phyloP scores from a whole-genome alignment of 1,140 invertebrate genomes.

The Tetragnatha versicolor region DNA sequence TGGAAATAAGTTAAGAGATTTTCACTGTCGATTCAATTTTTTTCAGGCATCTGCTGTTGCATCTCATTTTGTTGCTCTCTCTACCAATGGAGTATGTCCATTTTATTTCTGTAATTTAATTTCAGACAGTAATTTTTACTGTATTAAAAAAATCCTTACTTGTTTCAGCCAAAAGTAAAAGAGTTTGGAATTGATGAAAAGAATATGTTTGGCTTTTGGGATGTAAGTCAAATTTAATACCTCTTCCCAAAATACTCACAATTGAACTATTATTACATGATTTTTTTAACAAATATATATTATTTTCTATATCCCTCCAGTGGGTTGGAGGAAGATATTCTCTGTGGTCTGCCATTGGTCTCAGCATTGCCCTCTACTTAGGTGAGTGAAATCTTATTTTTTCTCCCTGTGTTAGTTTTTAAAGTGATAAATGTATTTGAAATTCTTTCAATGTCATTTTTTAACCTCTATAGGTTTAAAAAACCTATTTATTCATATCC shows the following conservation, averaged over 20 bases:
- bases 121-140: too few relatives aligned
- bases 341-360: constrained; percentile 97
- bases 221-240: constrained; percentile 68
- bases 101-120: too few relatives aligned
- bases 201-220: constrained; percentile 99
- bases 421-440: too few relatives aligned
- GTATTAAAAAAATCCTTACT: not conserved
- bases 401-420: too few relatives aligned
- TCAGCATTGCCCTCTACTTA: constrained; percentile 92
- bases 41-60: constrained; percentile 81
- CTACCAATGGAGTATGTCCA: constrained; percentile 81
- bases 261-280: not conserved
- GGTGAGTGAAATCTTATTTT: too few relatives aligned
- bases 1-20: too few relatives aligned
- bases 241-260: not conserved
- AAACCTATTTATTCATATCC: too few relatives aligned
- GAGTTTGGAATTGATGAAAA: constrained; percentile 96
- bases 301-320: constrained; percentile 60
- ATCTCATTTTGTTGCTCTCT: constrained; percentile 98
- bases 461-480: too few relatives aligned
- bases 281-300: too few relatives aligned
- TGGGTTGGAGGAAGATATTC: constrained; percentile 99
- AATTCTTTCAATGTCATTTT: too few relatives aligned
- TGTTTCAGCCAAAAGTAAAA: constrained; percentile 76
- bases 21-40: too few relatives aligned